phyloP scores from a whole-genome alignment of 2,888 invertebrate species.

The Tachina grossa region DNA sequence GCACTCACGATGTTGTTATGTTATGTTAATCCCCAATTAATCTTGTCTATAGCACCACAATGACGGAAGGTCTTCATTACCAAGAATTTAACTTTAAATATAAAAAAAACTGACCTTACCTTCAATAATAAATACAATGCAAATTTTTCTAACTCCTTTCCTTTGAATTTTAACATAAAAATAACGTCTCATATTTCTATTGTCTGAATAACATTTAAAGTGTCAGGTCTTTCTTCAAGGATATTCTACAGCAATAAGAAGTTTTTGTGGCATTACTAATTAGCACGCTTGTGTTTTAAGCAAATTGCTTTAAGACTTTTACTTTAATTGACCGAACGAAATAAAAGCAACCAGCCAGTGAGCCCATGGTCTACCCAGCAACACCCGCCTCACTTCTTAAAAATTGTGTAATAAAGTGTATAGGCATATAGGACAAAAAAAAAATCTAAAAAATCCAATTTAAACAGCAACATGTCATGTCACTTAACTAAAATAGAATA shows the following conservation, averaged over 20 bases:
- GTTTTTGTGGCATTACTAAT: constrained; percentile 48
- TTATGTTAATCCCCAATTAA: no score
- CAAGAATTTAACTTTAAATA: no score
- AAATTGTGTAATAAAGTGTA: background rate
- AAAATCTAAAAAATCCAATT: constrained; percentile 62
- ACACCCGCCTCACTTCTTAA: constrained; percentile 12
- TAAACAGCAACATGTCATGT: constrained; percentile 62
- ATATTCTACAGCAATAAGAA: constrained; percentile 48
- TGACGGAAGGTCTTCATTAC: no score
- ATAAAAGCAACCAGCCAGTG: constrained; percentile 1
- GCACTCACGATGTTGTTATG: no score
- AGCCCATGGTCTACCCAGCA: constrained; percentile 2
- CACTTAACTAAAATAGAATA: constrained; percentile 52
- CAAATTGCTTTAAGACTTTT: constrained; percentile 31
- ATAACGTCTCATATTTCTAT: constrained; percentile 9
- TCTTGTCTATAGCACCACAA: no score
- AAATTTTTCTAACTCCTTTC: background rate
- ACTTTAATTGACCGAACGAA: background rate
- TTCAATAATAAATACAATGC: no score
- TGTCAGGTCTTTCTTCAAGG: constrained; percentile 24
- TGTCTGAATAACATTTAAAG: constrained; percentile 9
- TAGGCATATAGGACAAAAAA: constrained; percentile 12
- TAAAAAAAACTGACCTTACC: no score
- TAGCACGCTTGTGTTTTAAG: constrained; percentile 45
- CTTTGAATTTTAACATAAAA: background rate